A percentile compares a stretch with the other conserved stretches of the same genome.
Evolutionary conservation across 2,113 vertebrate species (phyloP).

Genomic region (Charina bottae): DNA sequence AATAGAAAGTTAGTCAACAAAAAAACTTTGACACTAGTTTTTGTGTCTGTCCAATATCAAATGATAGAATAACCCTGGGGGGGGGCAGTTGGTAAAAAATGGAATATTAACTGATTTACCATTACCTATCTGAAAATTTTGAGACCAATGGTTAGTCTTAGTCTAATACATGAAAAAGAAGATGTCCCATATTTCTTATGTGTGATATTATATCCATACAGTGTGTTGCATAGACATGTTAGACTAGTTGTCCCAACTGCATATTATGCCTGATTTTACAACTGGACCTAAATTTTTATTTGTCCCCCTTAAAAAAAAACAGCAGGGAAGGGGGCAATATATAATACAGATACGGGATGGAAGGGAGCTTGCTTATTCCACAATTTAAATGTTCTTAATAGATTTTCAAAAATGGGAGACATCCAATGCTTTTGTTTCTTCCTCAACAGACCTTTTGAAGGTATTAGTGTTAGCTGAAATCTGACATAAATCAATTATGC

Average conservation of each 20-base stretch:
- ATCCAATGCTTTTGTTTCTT: not conserved
- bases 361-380: not conserved
- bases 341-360: not conserved
- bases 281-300: not conserved
- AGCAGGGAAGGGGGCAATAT: not conserved
- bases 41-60: not conserved
- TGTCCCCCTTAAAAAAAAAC: not conserved
- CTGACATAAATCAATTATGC: not conserved
- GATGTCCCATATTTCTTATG: not conserved
- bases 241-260: not conserved
- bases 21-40: not conserved
- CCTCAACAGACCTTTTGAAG: not conserved
- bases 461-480: not conserved
- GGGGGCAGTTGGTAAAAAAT: not conserved
- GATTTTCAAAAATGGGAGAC: not conserved
- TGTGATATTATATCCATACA: not conserved
- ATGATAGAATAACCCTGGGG: not conserved
- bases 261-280: not conserved
- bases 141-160: not conserved
- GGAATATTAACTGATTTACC: not conserved
- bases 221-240: not conserved
- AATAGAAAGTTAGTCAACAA: not conserved
- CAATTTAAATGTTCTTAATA: not conserved
- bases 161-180: not conserved
- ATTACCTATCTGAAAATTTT: not conserved